A percentile compares a stretch with the other conserved stretches of the same genome.
These are phyloP conservation scores for Pelodiscus sinensis DNA, from an alignment of 2,113 vertebrate species.

Conservation along the genomic window DNA sequence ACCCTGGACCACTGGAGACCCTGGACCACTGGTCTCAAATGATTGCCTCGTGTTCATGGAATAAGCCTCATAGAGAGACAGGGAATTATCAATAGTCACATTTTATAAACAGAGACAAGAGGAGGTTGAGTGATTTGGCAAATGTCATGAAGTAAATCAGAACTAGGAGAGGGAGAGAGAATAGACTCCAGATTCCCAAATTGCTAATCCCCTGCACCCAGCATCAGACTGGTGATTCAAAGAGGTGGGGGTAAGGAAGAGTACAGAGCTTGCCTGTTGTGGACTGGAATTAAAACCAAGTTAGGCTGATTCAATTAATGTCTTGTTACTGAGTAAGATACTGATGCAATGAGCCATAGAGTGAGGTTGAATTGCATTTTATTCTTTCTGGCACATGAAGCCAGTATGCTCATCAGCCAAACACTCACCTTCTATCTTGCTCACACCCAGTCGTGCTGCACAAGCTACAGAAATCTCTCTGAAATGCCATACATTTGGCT, in stretches of 20 bases:
- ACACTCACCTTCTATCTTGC: not conserved
- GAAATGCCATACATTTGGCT: not conserved
- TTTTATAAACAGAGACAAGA: not conserved
- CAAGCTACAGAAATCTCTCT: not conserved
- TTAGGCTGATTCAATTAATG: not conserved
- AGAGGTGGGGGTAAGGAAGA: not conserved
- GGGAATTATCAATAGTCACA: not conserved
- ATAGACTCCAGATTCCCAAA: not conserved
- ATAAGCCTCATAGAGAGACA: not conserved
- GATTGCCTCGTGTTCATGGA: not conserved
- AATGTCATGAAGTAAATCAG: not conserved
- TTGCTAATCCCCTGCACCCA: not conserved
- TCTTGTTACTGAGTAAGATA: not conserved
- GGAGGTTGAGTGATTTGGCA: not conserved
- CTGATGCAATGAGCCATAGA: not conserved
- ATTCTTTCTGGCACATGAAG: not conserved
- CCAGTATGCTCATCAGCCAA: not conserved
- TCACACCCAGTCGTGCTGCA: too few relatives aligned
- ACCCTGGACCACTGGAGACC: not conserved
- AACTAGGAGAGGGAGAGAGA: not conserved
- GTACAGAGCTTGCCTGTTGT: not conserved
- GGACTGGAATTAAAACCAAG: not conserved
- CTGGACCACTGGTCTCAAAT: not conserved
- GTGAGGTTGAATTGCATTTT: not conserved
- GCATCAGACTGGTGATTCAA: not conserved